Conservation (phyloP, 2,888 invertebrate species). For the Lymantria monacha region DNA sequence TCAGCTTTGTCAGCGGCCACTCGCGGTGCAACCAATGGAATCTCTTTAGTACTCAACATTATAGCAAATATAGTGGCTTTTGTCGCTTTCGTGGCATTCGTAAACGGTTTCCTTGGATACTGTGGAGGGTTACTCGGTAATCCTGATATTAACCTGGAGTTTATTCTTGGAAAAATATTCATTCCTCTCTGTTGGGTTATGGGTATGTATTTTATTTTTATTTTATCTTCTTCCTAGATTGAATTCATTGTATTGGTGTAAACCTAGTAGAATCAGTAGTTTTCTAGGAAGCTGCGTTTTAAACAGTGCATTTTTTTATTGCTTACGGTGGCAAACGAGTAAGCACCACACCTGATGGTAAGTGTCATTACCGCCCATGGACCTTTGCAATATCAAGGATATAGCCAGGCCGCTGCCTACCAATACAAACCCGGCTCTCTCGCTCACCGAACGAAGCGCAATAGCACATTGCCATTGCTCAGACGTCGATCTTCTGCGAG, state of each 20-base stretch:
- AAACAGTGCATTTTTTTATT: no score
- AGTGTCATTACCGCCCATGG: no score
- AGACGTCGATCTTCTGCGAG: no score
- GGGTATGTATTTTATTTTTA: slow-evolving; percentile 73
- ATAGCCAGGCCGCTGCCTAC: no score
- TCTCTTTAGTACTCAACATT: slow-evolving; percentile 91
- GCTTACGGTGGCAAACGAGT: no score
- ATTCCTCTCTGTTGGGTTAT: slow-evolving; percentile 95
- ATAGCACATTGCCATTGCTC: no score
- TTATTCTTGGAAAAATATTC: slow-evolving; percentile 92
- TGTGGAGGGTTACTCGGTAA: slow-evolving; percentile 89
- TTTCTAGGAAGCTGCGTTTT: no score
- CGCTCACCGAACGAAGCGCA: no score
- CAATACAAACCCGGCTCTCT: no score
- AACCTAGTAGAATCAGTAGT: no score
- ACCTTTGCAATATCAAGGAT: no score
- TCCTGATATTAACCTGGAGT: slow-evolving; percentile 84
- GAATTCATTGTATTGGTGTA: neutral
- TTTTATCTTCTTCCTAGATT: neutral
- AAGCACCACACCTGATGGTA: no score
- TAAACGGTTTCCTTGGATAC: slow-evolving; percentile 92
- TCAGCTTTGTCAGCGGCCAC: slow-evolving; percentile 95
- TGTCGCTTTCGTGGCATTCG: slow-evolving; percentile 91
- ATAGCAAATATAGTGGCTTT: slow-evolving; percentile 96
- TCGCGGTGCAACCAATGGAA: slow-evolving; percentile 92